These are phyloP conservation scores for Phyllopteryx taeniolatus DNA, from an alignment of 2,113 vertebrate species.

Conservation along the genomic window DNA sequence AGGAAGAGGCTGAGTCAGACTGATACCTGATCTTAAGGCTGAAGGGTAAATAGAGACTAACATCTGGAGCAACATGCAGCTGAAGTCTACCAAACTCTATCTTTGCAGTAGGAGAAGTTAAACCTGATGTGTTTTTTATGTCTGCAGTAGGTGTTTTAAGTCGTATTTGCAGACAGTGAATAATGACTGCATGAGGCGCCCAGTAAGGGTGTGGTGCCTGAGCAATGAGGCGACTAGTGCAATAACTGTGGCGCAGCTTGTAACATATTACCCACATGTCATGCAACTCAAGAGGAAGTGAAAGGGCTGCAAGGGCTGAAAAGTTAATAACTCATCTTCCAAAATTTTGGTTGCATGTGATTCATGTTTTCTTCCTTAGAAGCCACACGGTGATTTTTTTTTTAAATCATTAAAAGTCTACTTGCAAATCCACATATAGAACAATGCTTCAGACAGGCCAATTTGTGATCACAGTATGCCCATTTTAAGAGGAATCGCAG, in stretches of 20 bases:
- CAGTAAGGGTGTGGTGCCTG: constrained; percentile 39
- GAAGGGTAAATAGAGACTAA: background rate
- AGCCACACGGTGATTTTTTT: background rate
- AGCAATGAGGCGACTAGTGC: constrained; percentile 9
- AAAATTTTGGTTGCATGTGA: background rate
- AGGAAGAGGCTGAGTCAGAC: constrained; percentile 15
- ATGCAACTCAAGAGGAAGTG: constrained; percentile 55
- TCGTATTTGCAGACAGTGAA: constrained; percentile 30
- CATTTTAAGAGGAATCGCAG: background rate
- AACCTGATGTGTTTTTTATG: constrained; percentile 21
- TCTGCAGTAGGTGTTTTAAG: constrained; percentile 26
- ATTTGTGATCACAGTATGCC: background rate
- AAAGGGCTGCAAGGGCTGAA: constrained; percentile 31
- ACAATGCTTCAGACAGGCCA: background rate
- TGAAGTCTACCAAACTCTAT: background rate
- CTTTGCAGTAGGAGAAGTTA: constrained; percentile 36
- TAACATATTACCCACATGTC: constrained; percentile 6
- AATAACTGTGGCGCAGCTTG: constrained; percentile 9
- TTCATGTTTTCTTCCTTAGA: background rate
- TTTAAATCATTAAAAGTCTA: background rate
- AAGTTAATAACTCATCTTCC: background rate
- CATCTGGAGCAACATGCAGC: constrained; percentile 20
- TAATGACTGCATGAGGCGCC: constrained; percentile 14
- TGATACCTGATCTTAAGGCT: constrained; percentile 29
- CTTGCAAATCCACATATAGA: background rate